phyloP scores from a whole-genome alignment of 2,888 invertebrate genomes.

The Drosophila borborema region DNA sequence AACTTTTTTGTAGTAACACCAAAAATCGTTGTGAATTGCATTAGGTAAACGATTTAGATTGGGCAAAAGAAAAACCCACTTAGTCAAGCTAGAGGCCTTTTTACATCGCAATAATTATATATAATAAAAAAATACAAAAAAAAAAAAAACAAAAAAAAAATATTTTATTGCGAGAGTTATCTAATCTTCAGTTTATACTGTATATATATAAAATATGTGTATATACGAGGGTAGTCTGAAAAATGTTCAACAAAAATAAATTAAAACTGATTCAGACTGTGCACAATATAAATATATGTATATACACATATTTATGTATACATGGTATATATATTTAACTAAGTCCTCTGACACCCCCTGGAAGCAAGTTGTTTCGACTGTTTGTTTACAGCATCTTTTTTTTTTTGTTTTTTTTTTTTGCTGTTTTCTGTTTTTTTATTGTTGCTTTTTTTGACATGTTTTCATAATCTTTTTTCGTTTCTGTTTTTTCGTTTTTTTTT shows the following conservation, averaged over 20 bases:
- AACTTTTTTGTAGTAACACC: slow-evolving; percentile 68
- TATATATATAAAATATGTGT: neutral
- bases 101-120: slow-evolving; percentile 53
- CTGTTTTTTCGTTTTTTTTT: slow-evolving; percentile 40
- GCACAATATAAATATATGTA: neutral
- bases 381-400: slow-evolving; percentile 56
- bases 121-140: slow-evolving; percentile 37
- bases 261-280: neutral
- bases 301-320: neutral
- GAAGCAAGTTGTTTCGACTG: slow-evolving; percentile 31
- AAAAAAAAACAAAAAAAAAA: slow-evolving; percentile 22
- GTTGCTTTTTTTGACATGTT: slow-evolving; percentile 27
- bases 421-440: slow-evolving; percentile 17
- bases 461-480: slow-evolving; percentile 33
- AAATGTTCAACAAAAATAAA: neutral
- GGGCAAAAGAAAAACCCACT: slow-evolving; percentile 25
- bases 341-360: slow-evolving; percentile 16
- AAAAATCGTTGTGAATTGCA: slow-evolving; percentile 54
- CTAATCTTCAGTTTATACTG: neutral
- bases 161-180: slow-evolving; percentile 4
- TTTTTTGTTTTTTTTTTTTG: slow-evolving; percentile 48
- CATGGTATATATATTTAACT: neutral
- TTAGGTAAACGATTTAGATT: slow-evolving; percentile 38
- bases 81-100: slow-evolving; percentile 57
- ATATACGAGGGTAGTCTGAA: neutral